Evolutionary conservation across 1,140 invertebrate species (phyloP), one percentile per base, ranked within the genome.

Genomic region (Anoplophora glabripennis): DNA sequence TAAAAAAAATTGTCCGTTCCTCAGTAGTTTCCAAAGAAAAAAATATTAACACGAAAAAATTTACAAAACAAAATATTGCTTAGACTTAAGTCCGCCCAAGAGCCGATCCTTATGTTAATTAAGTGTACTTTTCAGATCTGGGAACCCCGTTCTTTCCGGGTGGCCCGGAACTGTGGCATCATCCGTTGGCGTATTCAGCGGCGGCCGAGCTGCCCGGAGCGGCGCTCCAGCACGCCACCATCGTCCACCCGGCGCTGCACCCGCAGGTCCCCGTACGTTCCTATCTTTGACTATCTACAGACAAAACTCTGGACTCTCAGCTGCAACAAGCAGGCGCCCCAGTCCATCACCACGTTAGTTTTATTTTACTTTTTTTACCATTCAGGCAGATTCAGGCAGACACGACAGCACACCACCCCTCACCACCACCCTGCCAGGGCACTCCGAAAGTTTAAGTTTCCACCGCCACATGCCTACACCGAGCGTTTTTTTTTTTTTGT

Each of bases 251-350:
- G 74, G 93, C 93, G 77, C 88, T 96, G 78, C 93, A 96, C 83
- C 93, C 93, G 78, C 94, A 97, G 86, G 90, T 96, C 82, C 93
- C 93, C 76, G 90, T 93, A 82, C 89, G 90, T 84, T 93, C 90
- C 82, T 94, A 92, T 87, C 90, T 93, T 88, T 93, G 90, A 93
- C 90, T 93, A 92, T 89, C 90, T 89, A 87, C 89, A 84, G 89
- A 90, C 83, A 91, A 89, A 88, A 77, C 79, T 76, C 76, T 81
- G 80, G 81, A 82, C 78, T 79, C 78, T 74, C 79, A 79, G 75
- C 60, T 72, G 61, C 71, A 74, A 64, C 70, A 72, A 65, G 79
- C 79, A 69, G 79, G 76, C 73, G 78, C 77, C 73, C 78, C 79
- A 74, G 80, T 72, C 65, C 73, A 72, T 67, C 74, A 76, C 62